phyloP scores from a whole-genome alignment of 2,113 vertebrate species.

The Rhizomys pruinosus region DNA sequence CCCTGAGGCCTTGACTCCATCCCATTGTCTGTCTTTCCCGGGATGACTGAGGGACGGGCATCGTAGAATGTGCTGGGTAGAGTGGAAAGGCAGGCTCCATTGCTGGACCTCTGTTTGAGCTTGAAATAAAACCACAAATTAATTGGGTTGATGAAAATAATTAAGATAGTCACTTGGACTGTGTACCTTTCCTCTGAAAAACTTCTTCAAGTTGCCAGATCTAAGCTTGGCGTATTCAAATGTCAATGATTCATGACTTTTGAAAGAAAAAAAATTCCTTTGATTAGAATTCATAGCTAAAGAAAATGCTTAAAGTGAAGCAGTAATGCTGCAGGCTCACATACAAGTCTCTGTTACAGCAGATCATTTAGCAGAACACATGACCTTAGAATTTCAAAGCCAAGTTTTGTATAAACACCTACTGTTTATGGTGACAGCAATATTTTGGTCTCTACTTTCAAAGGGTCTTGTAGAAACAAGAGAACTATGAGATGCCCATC shows the following conservation, averaged over 20 bases:
- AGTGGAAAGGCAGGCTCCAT: conserved; percentile 58
- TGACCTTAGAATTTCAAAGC: not conserved
- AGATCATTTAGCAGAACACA: not conserved
- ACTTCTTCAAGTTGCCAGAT: conserved; percentile 66
- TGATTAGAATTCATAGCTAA: conserved; percentile 54
- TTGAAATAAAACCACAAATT: conserved; percentile 76
- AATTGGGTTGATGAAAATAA: conserved; percentile 71
- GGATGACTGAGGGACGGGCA: conserved; percentile 69
- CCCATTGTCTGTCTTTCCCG: conserved; percentile 67
- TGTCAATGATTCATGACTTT: conserved; percentile 68
- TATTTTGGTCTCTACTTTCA: conserved; percentile 15
- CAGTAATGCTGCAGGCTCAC: not conserved
- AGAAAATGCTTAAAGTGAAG: conserved; percentile 50
- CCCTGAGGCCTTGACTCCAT: conserved; percentile 60
- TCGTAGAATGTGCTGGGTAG: conserved; percentile 51
- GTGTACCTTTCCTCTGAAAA: conserved; percentile 44
- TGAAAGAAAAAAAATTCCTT: conserved; percentile 17
- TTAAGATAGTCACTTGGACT: conserved; percentile 68
- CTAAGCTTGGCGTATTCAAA: conserved; percentile 47
- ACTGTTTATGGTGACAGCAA: not conserved
- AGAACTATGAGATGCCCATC: not conserved
- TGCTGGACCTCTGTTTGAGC: conserved; percentile 75
- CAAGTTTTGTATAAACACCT: not conserved
- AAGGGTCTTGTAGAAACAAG: not conserved
- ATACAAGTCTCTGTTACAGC: not conserved